Conservation (phyloP, 2,888 invertebrate genomes). For the Meteorus colon region DNA sequence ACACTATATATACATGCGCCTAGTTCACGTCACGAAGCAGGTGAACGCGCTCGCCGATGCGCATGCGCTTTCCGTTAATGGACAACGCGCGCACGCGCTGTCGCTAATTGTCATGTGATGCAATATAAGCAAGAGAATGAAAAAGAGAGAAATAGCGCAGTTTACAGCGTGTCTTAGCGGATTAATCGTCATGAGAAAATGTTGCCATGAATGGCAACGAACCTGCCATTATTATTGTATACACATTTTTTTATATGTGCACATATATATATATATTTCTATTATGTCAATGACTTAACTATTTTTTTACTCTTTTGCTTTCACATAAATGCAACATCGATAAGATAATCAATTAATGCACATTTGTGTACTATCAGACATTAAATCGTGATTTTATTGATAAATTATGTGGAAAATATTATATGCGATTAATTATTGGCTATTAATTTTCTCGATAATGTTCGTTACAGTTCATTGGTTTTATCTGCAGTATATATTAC, state of each 20-base stretch:
- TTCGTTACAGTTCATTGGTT: constrained; percentile 8
- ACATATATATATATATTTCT: constrained; percentile 14
- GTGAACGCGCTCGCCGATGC: constrained; percentile 41
- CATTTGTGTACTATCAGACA: background rate
- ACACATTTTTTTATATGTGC: constrained; percentile 16
- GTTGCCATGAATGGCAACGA: constrained; percentile 19
- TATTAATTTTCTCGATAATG: constrained; percentile 10
- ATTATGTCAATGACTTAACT: constrained; percentile 10
- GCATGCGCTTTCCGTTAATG: constrained; percentile 45
- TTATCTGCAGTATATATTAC: background rate
- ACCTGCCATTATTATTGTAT: constrained; percentile 12
- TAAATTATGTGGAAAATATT: constrained; percentile 7
- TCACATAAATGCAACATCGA: background rate
- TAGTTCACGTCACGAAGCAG: constrained; percentile 33
- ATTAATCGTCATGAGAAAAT: constrained; percentile 67
- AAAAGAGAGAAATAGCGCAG: background rate
- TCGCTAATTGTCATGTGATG: constrained; percentile 50
- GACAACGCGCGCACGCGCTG: constrained; percentile 43
- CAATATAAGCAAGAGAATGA: constrained; percentile 33
- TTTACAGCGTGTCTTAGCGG: constrained; percentile 47
- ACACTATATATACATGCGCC: constrained; percentile 11
- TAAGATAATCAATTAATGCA: background rate
- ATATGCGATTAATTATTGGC: background rate
- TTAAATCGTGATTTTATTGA: background rate
- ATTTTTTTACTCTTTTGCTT: background rate